Base-by-base conservation (phyloP, 2,888 invertebrate species). In the Parochlus steinenii region DNA sequence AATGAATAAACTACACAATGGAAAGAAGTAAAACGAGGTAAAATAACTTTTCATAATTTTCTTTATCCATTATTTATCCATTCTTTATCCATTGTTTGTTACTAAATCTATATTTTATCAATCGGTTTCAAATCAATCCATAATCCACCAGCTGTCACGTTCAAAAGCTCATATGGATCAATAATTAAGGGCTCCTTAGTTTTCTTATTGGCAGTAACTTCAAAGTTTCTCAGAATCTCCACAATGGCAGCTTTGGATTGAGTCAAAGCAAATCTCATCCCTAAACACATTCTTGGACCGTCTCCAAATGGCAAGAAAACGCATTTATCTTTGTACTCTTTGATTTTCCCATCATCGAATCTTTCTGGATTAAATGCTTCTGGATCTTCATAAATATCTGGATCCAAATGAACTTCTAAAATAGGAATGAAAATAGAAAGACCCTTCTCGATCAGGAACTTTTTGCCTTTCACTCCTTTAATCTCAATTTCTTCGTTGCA, bases 311-410 rank as follows among this genome's bases (percentile, higher is more conserved):
- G 58, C 34, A 58, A 40, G 38, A 51, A 56, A 3, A 50, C 45
- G 2, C 49, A 47, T 33, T 45, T 39, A 15, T 48, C 50, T 20
- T 44, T 47, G 17, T 45, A 47, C 15, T 46, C 47, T 11, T 45
- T 45, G 2, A 41, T 42, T 11, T 45, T 46, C 5, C 45, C 48
- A 28, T 54, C 52, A 14, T 44, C 46, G 42, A 67, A 67, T 29
- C 66, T 48, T 40, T 63, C 63, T 1, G 67, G 68, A 43, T 65
- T 59, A 44, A 67, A 69, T 42, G 50, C 55, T 2, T 61, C 53
- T 0, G 68, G 66, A 11, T 66, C 48, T 0, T 63, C 58, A 44
- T 53, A 67, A 43, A 58, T 55, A 7, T 58, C 47, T 2, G 60
- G 54, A 47, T 67, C 63, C 20, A 49, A 51, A 36, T 68, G 67